A percentile compares a stretch with the other conserved stretches of the same genome.
Evolutionary conservation across 2,113 vertebrate genomes (phyloP).

Genomic region (Podarcis raffonei): DNA sequence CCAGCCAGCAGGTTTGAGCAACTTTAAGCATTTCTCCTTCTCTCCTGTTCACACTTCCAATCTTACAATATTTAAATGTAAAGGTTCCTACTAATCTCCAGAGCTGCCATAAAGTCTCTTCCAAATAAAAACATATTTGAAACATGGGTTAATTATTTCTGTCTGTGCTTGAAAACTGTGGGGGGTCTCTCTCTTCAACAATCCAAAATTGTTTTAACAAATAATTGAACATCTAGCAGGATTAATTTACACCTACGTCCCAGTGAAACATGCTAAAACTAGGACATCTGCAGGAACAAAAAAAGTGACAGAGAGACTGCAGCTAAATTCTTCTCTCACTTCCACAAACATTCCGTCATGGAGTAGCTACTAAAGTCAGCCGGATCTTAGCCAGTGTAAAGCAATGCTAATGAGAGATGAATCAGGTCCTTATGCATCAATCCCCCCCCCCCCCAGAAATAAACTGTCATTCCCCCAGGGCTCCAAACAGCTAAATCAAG

Average conservation of each 20-base stretch:
- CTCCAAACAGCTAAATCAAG: conserved; percentile 35
- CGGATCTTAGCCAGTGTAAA: not conserved
- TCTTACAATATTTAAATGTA: conserved; percentile 20
- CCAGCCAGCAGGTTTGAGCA: not conserved
- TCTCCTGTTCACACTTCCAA: not conserved
- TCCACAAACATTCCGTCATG: not conserved
- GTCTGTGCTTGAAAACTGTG: conserved; percentile 56
- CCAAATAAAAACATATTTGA: conserved; percentile 37
- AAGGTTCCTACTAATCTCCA: conserved; percentile 28
- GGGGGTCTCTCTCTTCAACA: conserved; percentile 57
- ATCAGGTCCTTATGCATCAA: conserved; percentile 31
- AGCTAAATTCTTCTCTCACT: not conserved
- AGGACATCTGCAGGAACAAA: conserved; percentile 35
- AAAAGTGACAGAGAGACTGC: not conserved
- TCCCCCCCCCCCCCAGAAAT: conserved; percentile 28
- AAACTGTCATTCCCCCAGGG: conserved; percentile 41
- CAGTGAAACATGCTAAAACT: conserved; percentile 51
- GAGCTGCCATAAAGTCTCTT: conserved; percentile 43
- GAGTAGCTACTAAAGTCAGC: not conserved
- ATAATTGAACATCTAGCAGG: conserved; percentile 58
- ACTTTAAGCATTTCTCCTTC: not conserved
- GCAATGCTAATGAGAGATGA: conserved; percentile 16
- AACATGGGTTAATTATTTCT: conserved; percentile 63
- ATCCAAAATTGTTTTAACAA: conserved; percentile 53
- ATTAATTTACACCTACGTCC: conserved; percentile 63